phyloP scores from a whole-genome alignment of 2,113 vertebrate genomes.

The Misgurnus mizolepis region DNA sequence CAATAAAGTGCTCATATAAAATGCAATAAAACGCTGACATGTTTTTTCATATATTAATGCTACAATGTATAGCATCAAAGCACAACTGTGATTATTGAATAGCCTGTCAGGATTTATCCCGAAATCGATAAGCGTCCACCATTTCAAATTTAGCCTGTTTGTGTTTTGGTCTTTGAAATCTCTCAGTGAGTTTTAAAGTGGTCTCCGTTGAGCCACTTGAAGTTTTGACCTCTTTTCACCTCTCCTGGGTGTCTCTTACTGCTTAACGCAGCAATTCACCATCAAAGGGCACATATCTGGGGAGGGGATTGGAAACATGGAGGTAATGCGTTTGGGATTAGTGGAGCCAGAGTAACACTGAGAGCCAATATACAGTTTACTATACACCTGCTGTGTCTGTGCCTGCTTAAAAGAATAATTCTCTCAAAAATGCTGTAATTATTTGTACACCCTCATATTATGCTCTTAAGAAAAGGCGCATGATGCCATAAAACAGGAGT shows the following conservation, averaged over 20 bases:
- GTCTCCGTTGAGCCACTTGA: slow-evolving; percentile 29
- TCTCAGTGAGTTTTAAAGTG: slow-evolving; percentile 12
- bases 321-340: slow-evolving; percentile 49
- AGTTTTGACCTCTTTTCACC: slow-evolving; percentile 36
- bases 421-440: no score
- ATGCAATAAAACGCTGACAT: slow-evolving; percentile 36
- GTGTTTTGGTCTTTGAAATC: slow-evolving; percentile 7
- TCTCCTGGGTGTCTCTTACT: slow-evolving; percentile 50
- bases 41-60: slow-evolving; percentile 52
- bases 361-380: slow-evolving; percentile 27
- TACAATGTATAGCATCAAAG: slow-evolving; percentile 15
- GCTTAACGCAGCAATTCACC: slow-evolving; percentile 51
- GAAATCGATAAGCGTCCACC: not conserved
- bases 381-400: slow-evolving; percentile 21
- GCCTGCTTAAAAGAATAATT: not conserved
- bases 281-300: slow-evolving; percentile 52
- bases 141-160: not conserved
- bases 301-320: slow-evolving; percentile 39
- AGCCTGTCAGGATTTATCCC: slow-evolving; percentile 14
- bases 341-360: slow-evolving; percentile 37
- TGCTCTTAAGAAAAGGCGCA: no score
- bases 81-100: slow-evolving; percentile 18
- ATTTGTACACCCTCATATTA: no score
- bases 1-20: not conserved
- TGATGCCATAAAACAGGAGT: no score